Percentiles rank a stretch among this genome's conserved stretches.
These are phyloP conservation scores for Diceros bicornis DNA, from an alignment of 2,797 vertebrate species.

Conservation along the genomic window DNA sequence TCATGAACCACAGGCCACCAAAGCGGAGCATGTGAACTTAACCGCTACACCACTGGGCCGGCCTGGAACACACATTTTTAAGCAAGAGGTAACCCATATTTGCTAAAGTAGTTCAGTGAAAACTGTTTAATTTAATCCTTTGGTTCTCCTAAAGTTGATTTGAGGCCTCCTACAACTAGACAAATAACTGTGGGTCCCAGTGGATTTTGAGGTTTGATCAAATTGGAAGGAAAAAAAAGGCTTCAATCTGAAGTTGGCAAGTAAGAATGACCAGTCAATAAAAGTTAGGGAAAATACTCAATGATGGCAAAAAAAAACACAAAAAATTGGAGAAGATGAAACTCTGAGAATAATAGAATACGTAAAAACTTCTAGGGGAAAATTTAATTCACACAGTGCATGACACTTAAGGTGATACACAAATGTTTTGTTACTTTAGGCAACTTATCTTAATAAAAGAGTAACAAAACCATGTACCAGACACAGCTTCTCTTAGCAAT, in stretches of 20 bases:
- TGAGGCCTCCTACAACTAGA: neutral
- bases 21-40: too few relatives aligned
- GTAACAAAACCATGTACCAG: neutral
- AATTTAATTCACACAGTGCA: neutral
- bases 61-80: neutral
- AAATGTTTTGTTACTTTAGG: neutral
- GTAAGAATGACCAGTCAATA: neutral
- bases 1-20: too few relatives aligned
- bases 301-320: neutral
- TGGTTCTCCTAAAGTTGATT: neutral
- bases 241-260: neutral
- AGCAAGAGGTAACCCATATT: neutral
- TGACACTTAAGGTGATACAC: neutral
- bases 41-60: too few relatives aligned
- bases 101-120: slow-evolving; percentile 9
- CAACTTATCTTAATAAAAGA: neutral
- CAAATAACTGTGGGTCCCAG: neutral
- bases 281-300: neutral
- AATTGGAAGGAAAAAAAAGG: neutral
- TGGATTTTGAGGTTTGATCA: neutral
- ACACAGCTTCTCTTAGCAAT: neutral
- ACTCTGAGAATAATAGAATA: neutral
- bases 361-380: neutral
- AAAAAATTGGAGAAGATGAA: neutral
- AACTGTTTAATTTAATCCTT: neutral